These are phyloP conservation scores for Cetoscarus ocellatus DNA, from an alignment of 2,797 vertebrate species.

Conservation along the genomic window DNA sequence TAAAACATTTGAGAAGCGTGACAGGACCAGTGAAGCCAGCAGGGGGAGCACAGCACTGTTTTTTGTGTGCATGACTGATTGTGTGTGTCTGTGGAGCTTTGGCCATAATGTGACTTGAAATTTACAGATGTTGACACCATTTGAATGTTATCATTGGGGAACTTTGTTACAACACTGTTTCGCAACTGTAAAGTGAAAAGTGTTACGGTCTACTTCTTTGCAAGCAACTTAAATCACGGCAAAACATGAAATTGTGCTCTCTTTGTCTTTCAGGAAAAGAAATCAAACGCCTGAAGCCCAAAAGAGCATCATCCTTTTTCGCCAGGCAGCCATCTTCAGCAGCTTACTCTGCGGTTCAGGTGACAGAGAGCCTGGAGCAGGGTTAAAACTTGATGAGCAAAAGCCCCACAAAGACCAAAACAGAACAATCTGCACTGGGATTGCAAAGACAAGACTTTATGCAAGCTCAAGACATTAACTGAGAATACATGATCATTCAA, in stretches of 20 bases:
- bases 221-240: not conserved
- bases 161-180: too few species aligned
- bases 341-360: conserved; percentile 87
- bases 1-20: too few species aligned
- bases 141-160: too few species aligned
- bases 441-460: conserved; percentile 50
- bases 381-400: conserved; percentile 73
- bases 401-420: conserved; percentile 79
- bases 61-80: too few species aligned
- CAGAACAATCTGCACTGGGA: conserved; percentile 75
- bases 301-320: conserved; percentile 92
- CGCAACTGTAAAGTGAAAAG: too few species aligned
- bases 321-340: conserved; percentile 83
- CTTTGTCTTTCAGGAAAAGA: conserved; percentile 85
- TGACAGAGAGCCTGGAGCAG: conserved; percentile 86
- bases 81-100: too few species aligned
- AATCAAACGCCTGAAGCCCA: conserved; percentile 92
- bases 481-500: conserved; percentile 62
- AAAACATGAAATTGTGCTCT: not conserved
- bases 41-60: too few species aligned
- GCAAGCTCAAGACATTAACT: conserved; percentile 45
- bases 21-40: too few species aligned
- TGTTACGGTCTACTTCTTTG: too few species aligned
- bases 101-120: too few species aligned
- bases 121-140: too few species aligned